A percentile compares a stretch with the other conserved stretches of the same genome.
phyloP scores from a whole-genome alignment of 2,888 invertebrate species.

The Drosophila leonis region DNA sequence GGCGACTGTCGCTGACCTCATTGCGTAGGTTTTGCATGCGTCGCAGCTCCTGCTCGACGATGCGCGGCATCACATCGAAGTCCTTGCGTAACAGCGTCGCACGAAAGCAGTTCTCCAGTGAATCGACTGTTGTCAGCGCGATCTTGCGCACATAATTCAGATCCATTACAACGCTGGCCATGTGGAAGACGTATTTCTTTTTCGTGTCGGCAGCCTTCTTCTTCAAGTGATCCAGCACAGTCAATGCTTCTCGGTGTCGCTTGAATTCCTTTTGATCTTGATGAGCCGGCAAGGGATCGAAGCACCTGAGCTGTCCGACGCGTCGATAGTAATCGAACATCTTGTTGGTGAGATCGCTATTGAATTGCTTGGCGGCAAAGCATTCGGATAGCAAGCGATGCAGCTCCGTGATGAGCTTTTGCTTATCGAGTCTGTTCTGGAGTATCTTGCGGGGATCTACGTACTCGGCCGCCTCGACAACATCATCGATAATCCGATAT shows the following conservation, averaged over 20 bases:
- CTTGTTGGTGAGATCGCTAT: conserved; percentile 21
- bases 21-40: conserved; percentile 46
- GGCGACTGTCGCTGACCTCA: conserved; percentile 49
- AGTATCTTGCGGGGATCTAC: conserved; percentile 24
- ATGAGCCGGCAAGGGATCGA: not conserved
- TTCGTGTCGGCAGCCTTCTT: conserved; percentile 16
- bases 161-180: conserved; percentile 35
- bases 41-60: conserved; percentile 37
- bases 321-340: conserved; percentile 48
- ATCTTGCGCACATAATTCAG: not conserved
- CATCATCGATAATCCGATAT: conserved; percentile 17
- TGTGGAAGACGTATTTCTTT: not conserved
- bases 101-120: conserved; percentile 27
- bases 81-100: conserved; percentile 38
- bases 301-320: conserved; percentile 21
- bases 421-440: conserved; percentile 28
- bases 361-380: conserved; percentile 1
- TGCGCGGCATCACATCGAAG: conserved; percentile 20
- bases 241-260: conserved; percentile 26
- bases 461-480: conserved; percentile 31
- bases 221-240: conserved; percentile 27
- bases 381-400: not conserved
- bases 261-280: not conserved
- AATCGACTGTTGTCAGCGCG: not conserved
- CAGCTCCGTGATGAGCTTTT: conserved; percentile 16